Evolutionary conservation across 1,140 invertebrate species (phyloP), one percentile per base, ranked within the genome.

Genomic region (Plutomurus gul): DNA sequence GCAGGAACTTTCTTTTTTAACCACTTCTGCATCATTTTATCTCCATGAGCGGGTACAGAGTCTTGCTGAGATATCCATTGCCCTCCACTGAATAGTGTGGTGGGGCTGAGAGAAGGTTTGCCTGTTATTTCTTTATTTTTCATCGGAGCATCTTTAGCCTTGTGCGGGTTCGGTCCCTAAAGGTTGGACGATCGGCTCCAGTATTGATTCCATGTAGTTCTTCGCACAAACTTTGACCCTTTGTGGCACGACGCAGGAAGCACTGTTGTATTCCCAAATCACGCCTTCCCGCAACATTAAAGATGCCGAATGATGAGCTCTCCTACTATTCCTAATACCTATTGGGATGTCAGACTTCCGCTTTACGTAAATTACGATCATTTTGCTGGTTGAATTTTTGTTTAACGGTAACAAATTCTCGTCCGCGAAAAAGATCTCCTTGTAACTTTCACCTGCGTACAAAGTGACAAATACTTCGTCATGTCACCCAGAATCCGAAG

Each of bases 51-150:
- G n/a, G 79, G 75, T 4, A 75, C 56, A 33, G 75, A 70, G 46
- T 80, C 75, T 37, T 80, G 75, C 39, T 77, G 75, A 22, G 77
- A 80, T 6, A 11, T 56, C 79, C 79, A 80, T 7, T 77, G 11
- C n/a, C n/a, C 56, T 11, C 4, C 47, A n/a, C n/a, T n/a, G n/a
- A n/a, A n/a, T n/a, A n/a, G n/a, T n/a, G n/a, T n/a, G n/a, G n/a
- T n/a, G n/a, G n/a, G n/a, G n/a, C n/a, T n/a, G n/a, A n/a, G n/a
- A n/a, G n/a, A n/a, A n/a, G n/a, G n/a, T n/a, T n/a, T n/a, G n/a
- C n/a, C n/a, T n/a, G n/a, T n/a, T n/a, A n/a, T n/a, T n/a, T n/a
- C n/a, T n/a, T n/a, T n/a, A n/a, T n/a, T n/a, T n/a, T n/a, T n/a
- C n/a, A n/a, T n/a, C n/a, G n/a, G n/a, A n/a, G n/a, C n/a, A n/a